Conservation (phyloP, 2,113 vertebrate species). For the Pterocles burchelli region DNA sequence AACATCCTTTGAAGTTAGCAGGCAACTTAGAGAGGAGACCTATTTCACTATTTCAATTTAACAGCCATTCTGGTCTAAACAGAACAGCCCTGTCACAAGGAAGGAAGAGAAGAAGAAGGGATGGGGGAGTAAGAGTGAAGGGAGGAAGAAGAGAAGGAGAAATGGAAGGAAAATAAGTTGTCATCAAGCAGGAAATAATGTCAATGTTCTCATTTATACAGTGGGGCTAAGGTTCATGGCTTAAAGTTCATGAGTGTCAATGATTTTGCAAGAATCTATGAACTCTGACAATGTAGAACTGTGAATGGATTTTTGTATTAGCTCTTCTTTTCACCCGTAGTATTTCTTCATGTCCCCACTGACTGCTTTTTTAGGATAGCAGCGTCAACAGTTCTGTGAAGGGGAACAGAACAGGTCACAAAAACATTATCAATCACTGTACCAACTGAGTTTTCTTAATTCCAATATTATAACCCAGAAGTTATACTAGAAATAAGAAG, state of each 20-base stretch:
- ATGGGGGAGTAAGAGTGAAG: not conserved
- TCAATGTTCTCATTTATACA: not conserved
- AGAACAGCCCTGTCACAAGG: not conserved
- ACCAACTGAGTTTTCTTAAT: not conserved
- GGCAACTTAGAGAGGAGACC: not conserved
- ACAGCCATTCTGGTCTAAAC: not conserved
- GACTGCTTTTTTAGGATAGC: not conserved
- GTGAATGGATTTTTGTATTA: not conserved
- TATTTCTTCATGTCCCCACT: not conserved
- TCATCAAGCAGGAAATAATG: not conserved
- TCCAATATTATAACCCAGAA: not conserved
- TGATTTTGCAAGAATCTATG: not conserved
- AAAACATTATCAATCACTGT: not conserved
- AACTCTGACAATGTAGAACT: not conserved
- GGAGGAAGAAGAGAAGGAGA: not conserved
- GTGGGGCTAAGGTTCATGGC: not conserved
- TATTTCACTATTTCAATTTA: constrained; percentile 48
- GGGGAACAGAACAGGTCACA: not conserved
- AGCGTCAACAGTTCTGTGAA: not conserved
- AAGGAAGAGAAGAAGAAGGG: not conserved
- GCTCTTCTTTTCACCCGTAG: not conserved
- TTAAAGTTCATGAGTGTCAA: not conserved
- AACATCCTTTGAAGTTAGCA: not conserved
- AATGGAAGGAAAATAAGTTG: not conserved
- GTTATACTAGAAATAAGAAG: not conserved